Conservation (phyloP, 2,113 vertebrate genomes). For the Dunckerocampus dactyliophorus region DNA sequence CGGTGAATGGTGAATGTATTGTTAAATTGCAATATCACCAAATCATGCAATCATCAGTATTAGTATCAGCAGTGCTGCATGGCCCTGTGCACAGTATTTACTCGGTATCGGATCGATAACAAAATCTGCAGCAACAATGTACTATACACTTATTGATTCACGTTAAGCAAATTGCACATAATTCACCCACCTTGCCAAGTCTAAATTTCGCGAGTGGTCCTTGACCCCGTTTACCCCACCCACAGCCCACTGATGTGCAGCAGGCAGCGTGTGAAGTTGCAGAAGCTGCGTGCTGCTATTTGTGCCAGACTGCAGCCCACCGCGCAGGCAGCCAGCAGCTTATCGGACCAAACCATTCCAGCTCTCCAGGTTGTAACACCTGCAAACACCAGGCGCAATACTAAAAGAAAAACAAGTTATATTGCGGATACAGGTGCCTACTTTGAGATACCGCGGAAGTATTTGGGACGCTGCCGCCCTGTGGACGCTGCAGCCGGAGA, state of each 20-base stretch:
- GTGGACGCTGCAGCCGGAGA: slow-evolving; percentile 16
- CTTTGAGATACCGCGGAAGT: neutral
- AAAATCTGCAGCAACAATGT: no score
- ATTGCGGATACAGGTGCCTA: neutral
- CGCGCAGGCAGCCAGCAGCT: slow-evolving; percentile 64
- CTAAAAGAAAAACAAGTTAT: neutral
- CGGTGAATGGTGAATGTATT: no score
- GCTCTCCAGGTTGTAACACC: slow-evolving; percentile 61
- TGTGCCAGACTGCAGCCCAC: slow-evolving; percentile 69
- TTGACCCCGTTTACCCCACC: slow-evolving; percentile 38
- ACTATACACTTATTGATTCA: no score
- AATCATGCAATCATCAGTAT: no score
- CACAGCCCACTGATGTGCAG: slow-evolving; percentile 20
- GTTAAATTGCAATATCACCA: no score
- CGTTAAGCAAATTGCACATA: no score
- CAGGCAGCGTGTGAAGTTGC: slow-evolving; percentile 41
- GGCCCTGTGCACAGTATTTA: no score
- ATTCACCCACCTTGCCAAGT: no score
- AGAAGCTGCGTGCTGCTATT: slow-evolving; percentile 60
- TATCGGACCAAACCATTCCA: slow-evolving; percentile 73
- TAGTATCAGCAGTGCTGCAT: no score
- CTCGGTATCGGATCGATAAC: no score
- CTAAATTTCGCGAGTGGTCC: slow-evolving; percentile 16
- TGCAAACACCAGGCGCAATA: slow-evolving; percentile 57
- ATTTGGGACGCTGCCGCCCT: slow-evolving; percentile 3